Evolutionary conservation across 2,888 invertebrate genomes (phyloP).

Genomic region (Tipula unca): DNA sequence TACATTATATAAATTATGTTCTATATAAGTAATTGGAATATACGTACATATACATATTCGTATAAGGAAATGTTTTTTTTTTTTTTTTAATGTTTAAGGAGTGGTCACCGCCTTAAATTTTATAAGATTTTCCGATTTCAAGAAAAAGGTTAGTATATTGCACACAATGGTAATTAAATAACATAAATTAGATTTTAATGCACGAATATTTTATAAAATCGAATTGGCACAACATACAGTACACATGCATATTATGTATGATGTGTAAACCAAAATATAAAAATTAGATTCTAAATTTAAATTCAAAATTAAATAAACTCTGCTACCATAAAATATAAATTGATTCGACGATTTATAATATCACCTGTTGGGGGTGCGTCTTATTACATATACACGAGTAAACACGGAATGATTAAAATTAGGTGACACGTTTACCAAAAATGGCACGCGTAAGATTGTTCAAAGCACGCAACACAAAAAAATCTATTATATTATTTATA

Average conservation of each 20-base stretch:
- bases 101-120: neutral
- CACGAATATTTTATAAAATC: neutral
- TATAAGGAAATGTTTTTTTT: conserved; percentile 1
- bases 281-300: neutral
- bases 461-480: neutral
- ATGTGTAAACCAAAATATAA: neutral
- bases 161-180: neutral
- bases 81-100: neutral
- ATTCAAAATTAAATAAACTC: neutral
- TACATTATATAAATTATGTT: neutral
- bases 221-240: neutral
- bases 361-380: neutral
- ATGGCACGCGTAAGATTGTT: neutral
- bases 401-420: neutral
- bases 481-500: neutral
- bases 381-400: neutral
- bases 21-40: neutral
- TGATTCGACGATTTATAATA: neutral
- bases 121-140: neutral
- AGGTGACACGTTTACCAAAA: neutral
- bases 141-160: neutral
- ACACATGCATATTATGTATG: neutral
- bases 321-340: neutral
- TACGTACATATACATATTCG: too few species aligned
- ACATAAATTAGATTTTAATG: neutral